phyloP scores from a whole-genome alignment of 2,888 invertebrate genomes.

The Empis stercorea region DNA sequence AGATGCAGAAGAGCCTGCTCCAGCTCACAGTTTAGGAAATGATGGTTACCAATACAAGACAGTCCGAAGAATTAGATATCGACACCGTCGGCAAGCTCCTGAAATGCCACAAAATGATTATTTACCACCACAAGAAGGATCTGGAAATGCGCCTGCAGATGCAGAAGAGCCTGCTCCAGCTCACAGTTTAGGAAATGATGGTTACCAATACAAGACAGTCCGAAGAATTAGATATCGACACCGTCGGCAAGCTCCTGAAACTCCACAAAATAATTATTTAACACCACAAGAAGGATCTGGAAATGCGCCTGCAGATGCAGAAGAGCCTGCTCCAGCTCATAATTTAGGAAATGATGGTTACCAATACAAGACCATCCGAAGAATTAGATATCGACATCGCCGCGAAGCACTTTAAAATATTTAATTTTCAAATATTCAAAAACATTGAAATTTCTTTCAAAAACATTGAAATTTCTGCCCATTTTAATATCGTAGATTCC shows the following conservation, averaged over 20 bases:
- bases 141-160: neutral
- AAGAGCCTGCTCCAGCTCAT: constrained; percentile 15
- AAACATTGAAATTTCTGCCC: too few relatives aligned
- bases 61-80: neutral
- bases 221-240: neutral
- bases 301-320: constrained; percentile 4
- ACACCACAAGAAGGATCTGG: constrained; percentile 10
- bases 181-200: neutral
- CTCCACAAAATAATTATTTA: constrained; percentile 17
- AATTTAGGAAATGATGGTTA: constrained; percentile 25
- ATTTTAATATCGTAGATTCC: too few relatives aligned
- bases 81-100: constrained; percentile 13
- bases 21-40: neutral
- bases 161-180: neutral
- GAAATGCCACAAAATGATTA: constrained; percentile 13
- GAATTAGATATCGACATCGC: neutral
- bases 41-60: neutral
- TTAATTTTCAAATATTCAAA: too few relatives aligned
- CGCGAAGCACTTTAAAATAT: too few relatives aligned
- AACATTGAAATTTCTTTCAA: too few relatives aligned
- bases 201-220: neutral
- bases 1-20: neutral
- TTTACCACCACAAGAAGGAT: constrained; percentile 13
- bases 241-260: constrained; percentile 14
- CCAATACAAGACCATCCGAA: constrained; percentile 10